Conservation (phyloP, 37 sponge, comb jelly and placozoan genomes). For the Lycopodina hypogea region DNA sequence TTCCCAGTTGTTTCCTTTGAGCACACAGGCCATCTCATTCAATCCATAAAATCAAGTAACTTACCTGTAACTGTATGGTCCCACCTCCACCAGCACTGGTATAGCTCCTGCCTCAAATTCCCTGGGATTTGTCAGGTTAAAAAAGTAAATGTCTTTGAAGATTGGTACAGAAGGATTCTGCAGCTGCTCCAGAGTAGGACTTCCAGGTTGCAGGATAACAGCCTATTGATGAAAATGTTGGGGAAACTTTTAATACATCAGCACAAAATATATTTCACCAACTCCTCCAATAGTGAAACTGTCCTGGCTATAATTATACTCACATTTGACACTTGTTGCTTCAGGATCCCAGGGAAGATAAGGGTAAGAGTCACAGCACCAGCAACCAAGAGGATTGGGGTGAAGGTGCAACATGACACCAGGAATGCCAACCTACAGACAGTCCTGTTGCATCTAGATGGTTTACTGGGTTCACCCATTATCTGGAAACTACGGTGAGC, state of each 20-base stretch:
- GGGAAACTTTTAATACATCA: too few relatives aligned
- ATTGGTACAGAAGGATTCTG: slow-evolving; percentile 54
- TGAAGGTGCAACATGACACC: slow-evolving; percentile 6
- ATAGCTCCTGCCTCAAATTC: slow-evolving; percentile 47
- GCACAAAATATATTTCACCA: not conserved
- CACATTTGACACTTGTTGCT: slow-evolving; percentile 21
- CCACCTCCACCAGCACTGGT: slow-evolving; percentile 24
- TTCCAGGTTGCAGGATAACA: slow-evolving; percentile 33
- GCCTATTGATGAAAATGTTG: not conserved
- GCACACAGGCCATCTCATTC: too few relatives aligned
- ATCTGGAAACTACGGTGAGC: too few relatives aligned
- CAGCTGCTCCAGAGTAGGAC: slow-evolving; percentile 64
- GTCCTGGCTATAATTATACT: not conserved
- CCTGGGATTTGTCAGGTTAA: slow-evolving; percentile 79
- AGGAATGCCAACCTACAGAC: slow-evolving; percentile 2
- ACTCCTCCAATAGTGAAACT: not conserved
- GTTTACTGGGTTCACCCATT: too few relatives aligned
- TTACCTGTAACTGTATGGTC: slow-evolving; percentile 79
- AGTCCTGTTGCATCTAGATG: not conserved
- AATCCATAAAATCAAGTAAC: too few relatives aligned
- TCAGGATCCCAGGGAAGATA: slow-evolving; percentile 5
- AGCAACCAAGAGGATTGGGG: slow-evolving; percentile 9
- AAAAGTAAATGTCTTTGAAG: slow-evolving; percentile 81
- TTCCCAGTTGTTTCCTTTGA: too few relatives aligned
- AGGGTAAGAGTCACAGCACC: slow-evolving; percentile 2